phyloP scores from a whole-genome alignment of 2,113 vertebrate species.

The Microtus oregoni region DNA sequence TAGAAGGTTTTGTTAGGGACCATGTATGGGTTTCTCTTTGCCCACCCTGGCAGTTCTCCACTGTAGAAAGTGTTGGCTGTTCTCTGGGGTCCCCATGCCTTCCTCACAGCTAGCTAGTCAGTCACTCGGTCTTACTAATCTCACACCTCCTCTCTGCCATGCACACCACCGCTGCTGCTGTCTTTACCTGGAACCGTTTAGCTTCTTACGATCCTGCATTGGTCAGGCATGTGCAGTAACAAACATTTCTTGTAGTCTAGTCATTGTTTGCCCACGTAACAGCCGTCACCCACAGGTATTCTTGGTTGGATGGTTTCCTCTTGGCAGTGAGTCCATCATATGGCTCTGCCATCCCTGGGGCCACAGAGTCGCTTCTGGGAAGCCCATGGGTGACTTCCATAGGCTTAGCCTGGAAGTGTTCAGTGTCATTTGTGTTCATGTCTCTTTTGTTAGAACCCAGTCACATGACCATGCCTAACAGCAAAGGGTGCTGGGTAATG shows the following conservation, averaged over 20 bases:
- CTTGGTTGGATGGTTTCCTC: background rate
- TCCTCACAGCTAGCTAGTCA: background rate
- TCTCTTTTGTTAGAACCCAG: background rate
- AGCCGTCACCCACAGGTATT: background rate
- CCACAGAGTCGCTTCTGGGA: background rate
- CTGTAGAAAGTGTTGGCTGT: background rate
- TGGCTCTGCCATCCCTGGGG: background rate
- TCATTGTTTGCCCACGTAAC: background rate
- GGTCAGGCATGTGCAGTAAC: background rate
- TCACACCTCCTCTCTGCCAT: background rate
- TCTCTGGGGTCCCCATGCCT: background rate
- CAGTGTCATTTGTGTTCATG: background rate
- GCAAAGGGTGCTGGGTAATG: conserved; percentile 3
- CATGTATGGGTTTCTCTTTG: conserved; percentile 27
- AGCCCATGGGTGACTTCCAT: background rate
- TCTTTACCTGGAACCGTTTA: background rate
- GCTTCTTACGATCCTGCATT: background rate
- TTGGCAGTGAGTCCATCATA: background rate
- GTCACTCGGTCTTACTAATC: background rate
- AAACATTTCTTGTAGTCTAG: too few species aligned
- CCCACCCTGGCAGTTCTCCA: background rate
- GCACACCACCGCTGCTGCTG: background rate
- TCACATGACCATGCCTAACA: background rate
- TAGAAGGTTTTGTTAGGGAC: background rate
- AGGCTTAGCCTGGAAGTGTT: background rate